phyloP scores from a whole-genome alignment of 1,140 invertebrate species.

The Polypedilum pembai region DNA sequence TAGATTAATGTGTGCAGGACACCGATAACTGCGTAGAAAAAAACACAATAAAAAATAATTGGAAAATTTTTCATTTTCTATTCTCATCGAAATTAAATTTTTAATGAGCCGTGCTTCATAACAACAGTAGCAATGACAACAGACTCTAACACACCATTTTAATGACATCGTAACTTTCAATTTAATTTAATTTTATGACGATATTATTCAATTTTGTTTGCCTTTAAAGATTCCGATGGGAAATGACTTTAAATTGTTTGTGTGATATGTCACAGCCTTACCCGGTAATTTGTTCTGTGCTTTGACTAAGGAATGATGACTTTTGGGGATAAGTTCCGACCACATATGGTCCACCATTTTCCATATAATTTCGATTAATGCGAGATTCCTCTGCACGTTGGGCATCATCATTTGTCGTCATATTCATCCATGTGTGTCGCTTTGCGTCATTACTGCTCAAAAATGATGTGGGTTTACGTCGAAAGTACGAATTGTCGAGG shows the following conservation, averaged over 20 bases:
- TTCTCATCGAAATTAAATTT: too few relatives aligned
- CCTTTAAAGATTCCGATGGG: too few relatives aligned
- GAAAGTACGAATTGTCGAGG: constrained; percentile 66
- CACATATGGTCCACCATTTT: constrained; percentile 30
- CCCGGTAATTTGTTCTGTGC: constrained; percentile 40
- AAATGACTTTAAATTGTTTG: too few relatives aligned
- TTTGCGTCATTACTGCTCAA: constrained; percentile 57
- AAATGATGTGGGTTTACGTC: constrained; percentile 64
- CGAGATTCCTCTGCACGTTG: constrained; percentile 32
- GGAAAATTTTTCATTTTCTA: too few relatives aligned
- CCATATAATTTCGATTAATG: neutral
- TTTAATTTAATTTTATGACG: too few relatives aligned
- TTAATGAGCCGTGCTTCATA: too few relatives aligned
- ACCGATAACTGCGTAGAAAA: constrained; percentile 40
- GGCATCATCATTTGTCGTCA: constrained; percentile 58
- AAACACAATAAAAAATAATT: neutral
- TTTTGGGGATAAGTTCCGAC: constrained; percentile 30
- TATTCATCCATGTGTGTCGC: constrained; percentile 62
- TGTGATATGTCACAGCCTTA: neutral
- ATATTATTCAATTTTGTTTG: too few relatives aligned
- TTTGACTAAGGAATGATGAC: constrained; percentile 41
- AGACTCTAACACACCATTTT: too few relatives aligned
- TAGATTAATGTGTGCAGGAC: constrained; percentile 48
- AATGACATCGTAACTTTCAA: too few relatives aligned
- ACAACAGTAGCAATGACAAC: too few relatives aligned